Evolutionary conservation across 1,140 invertebrate species (phyloP).

Genomic region (Scaptomyza graminum): DNA sequence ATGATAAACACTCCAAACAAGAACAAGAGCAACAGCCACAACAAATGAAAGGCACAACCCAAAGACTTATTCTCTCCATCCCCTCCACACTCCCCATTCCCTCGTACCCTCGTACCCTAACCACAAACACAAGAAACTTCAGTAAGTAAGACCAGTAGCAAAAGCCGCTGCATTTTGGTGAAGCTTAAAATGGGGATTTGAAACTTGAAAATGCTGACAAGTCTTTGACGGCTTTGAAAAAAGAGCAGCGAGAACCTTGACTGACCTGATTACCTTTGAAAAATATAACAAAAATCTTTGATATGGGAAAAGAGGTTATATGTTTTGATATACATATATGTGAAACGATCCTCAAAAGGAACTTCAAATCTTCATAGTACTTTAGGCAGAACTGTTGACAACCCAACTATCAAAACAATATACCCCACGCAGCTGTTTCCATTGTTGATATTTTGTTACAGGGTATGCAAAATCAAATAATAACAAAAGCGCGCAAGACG

Average conservation of each 20-base stretch:
- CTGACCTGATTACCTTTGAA: conserved; percentile 12
- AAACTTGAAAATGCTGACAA: conserved; percentile 15
- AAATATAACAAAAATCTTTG: neutral
- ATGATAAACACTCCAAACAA: conserved; percentile 65
- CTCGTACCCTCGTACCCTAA: neutral
- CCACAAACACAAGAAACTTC: conserved; percentile 9
- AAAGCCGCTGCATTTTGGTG: conserved; percentile 58
- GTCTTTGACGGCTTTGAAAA: neutral
- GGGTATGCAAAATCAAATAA: conserved; percentile 71
- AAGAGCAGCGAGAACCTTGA: neutral
- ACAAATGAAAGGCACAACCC: conserved; percentile 38
- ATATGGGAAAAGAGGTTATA: neutral
- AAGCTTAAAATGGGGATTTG: conserved; percentile 37
- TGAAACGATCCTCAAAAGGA: too few species aligned
- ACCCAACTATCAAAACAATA: neutral
- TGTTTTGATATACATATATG: too few species aligned
- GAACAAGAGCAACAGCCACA: conserved; percentile 40
- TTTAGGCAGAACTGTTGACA: neutral
- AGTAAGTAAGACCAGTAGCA: conserved; percentile 75
- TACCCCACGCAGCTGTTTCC: neutral
- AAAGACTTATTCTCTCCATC: neutral
- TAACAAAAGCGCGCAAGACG: conserved; percentile 74
- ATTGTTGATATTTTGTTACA: conserved; percentile 18
- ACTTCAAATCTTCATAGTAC: too few species aligned
- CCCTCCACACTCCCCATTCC: neutral